Percentiles rank a stretch among this genome's conserved stretches.
Evolutionary conservation across 1,140 invertebrate species (phyloP).

Genomic region (Drusus annulatus): DNA sequence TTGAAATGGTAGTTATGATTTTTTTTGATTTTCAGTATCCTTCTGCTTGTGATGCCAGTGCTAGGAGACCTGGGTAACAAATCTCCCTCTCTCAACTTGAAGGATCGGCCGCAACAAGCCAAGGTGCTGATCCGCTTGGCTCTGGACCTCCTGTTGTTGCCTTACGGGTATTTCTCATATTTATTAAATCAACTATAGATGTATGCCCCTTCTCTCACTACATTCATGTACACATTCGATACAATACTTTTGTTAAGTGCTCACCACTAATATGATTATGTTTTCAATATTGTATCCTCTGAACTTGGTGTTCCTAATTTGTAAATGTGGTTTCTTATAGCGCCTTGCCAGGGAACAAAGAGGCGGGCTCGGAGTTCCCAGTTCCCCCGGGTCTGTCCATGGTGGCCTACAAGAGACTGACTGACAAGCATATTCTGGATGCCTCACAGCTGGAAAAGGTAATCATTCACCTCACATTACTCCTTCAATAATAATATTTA

Average conservation of each 20-base stretch:
- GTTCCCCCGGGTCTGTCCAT: conserved; percentile 87
- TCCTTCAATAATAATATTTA: no score
- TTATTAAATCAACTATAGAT: not conserved
- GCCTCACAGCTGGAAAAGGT: conserved; percentile 89
- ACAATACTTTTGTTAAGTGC: no score
- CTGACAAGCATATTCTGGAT: conserved; percentile 80
- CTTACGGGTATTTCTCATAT: conserved; percentile 80
- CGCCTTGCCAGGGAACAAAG: conserved; percentile 64
- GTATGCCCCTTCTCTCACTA: no score
- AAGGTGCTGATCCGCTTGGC: conserved; percentile 84
- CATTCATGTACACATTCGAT: no score
- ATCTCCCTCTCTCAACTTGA: conserved; percentile 68
- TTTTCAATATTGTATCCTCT: no score
- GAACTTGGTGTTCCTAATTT: conserved; percentile 17
- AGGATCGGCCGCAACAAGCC: conserved; percentile 77
- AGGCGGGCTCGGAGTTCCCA: conserved; percentile 71
- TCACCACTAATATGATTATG: not conserved
- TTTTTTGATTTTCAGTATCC: conserved; percentile 73
- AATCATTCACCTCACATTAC: conserved; percentile 1
- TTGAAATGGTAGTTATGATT: no score
- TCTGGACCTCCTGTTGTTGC: conserved; percentile 87
- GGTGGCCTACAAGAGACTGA: conserved; percentile 85
- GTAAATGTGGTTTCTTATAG: conserved; percentile 54
- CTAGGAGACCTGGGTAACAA: conserved; percentile 77
- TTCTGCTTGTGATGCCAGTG: conserved; percentile 86